phyloP scores from a whole-genome alignment of 2,888 invertebrate species.

The Dicycla oo region DNA sequence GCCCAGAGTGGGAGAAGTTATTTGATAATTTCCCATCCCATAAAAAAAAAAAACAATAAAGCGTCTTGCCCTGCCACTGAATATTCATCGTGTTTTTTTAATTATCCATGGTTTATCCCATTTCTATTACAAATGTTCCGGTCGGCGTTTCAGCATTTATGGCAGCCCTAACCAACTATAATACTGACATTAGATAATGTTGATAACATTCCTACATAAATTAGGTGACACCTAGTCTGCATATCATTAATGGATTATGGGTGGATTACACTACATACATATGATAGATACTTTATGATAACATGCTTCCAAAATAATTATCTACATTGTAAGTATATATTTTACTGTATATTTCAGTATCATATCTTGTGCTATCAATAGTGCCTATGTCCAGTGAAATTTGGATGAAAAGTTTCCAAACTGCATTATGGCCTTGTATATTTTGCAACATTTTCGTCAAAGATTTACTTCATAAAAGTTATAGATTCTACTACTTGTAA shows the following conservation, averaged over 20 bases:
- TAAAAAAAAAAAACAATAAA: too few species aligned
- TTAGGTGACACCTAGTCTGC: constrained; percentile 5
- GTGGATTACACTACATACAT: constrained; percentile 36
- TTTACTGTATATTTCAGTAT: background rate
- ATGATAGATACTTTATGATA: constrained; percentile 30
- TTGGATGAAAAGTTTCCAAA: background rate
- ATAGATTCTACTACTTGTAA: background rate
- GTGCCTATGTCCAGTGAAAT: background rate
- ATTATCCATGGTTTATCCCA: too few species aligned
- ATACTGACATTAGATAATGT: background rate
- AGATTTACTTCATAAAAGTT: background rate
- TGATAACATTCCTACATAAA: constrained; percentile 32
- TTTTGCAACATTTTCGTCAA: background rate
- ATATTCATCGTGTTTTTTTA: too few species aligned
- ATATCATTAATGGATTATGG: constrained; percentile 40
- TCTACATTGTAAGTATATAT: background rate
- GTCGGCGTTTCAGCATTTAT: too few species aligned
- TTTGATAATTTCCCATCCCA: too few species aligned
- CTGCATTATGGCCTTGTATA: background rate
- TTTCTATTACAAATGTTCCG: too few species aligned
- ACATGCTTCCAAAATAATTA: constrained; percentile 34
- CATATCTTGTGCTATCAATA: background rate
- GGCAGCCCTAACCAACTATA: too few species aligned
- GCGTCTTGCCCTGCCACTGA: too few species aligned
- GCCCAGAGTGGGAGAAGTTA: too few species aligned